Base-by-base conservation (phyloP, 2,888 invertebrate genomes). In the Erebia ligea region DNA sequence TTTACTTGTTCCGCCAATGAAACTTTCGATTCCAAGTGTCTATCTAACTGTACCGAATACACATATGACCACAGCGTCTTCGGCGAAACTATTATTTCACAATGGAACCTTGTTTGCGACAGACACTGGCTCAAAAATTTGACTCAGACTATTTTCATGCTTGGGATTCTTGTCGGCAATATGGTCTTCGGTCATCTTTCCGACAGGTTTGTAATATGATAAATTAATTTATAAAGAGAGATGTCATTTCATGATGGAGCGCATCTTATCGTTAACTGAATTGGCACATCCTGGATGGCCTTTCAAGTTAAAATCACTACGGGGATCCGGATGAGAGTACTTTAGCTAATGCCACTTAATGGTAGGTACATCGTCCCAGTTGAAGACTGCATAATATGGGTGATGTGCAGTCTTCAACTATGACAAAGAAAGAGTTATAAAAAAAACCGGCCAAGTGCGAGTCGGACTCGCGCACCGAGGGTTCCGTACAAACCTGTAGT, bases 121-220 rank as follows among this genome's bases (percentile, higher is more conserved):
- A 94, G 93, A 71, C 89, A 92, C 15, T 95, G 95, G 88, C 89
- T 96, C 75, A 95, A 95, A 61, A 95, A 96, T 80, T 88, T 97
- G n/a, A 96, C 96, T 0, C 97, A 97, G 83, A 96, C 96, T 8
- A 89, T 96, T 68, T 96, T 96, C 75, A 97, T 97, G 97, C 88
- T 96, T 59, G 97, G 97, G 6, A 95, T 97, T 72, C 94, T 97
- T 73, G 90, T 96, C 64, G 97, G 97, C 63, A 96, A 96, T 80
- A 94, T 97, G 86, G 79, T 95, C 67, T 97, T 97, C 83, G 97
- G 97, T 71, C 94, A 95, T 84, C 88, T 96, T 25, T 95, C 97
- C n/a, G 97, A 97, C 90, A 96, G 95, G 96, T 96, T 71, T 78
- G 90, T 86, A 15, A n/a, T 2, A 13, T 21, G 6, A 10, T 59